Percentiles rank a stretch among this genome's conserved stretches.
Evolutionary conservation across 1,140 invertebrate species (phyloP).

Genomic region (Anoplophora glabripennis): DNA sequence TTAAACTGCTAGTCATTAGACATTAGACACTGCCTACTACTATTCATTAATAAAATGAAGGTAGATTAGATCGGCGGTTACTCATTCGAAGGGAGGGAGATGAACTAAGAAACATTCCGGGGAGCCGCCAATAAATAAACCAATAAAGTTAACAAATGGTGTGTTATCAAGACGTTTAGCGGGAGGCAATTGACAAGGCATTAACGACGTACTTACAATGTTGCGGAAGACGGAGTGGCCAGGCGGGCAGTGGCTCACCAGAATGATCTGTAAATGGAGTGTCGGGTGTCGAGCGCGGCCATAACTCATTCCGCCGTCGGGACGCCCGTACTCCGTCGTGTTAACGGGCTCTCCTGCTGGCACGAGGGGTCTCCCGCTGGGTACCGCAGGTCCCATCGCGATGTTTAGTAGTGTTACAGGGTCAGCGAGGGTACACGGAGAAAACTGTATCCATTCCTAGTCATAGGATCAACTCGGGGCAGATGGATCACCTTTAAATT

Average conservation of each 20-base stretch:
- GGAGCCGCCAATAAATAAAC: slow-evolving; percentile 14
- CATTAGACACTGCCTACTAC: no score
- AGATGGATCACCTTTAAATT: no score
- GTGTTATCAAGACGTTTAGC: slow-evolving; percentile 44
- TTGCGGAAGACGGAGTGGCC: slow-evolving; percentile 56
- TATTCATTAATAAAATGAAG: no score
- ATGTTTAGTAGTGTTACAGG: slow-evolving; percentile 13
- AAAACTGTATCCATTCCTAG: no score
- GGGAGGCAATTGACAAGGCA: slow-evolving; percentile 35
- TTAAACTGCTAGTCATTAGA: no score
- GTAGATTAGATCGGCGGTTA: no score
- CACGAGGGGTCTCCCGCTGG: slow-evolving; percentile 13
- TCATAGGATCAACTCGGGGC: no score
- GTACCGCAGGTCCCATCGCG: slow-evolving; percentile 13
- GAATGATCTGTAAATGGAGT: slow-evolving; percentile 61
- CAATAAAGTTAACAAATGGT: slow-evolving; percentile 40
- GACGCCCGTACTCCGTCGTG: slow-evolving; percentile 3
- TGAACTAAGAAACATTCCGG: slow-evolving; percentile 2
- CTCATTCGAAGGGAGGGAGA: neutral
- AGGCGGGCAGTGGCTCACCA: slow-evolving; percentile 53
- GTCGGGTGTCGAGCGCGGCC: slow-evolving; percentile 48
- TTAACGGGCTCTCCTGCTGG: slow-evolving; percentile 16
- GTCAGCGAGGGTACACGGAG: neutral
- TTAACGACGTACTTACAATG: slow-evolving; percentile 40
- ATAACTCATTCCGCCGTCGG: slow-evolving; percentile 42